A percentile compares a stretch with the other conserved stretches of the same genome.
These are phyloP conservation scores for Lutraria lutraria DNA, from an alignment of 2,888 invertebrate genomes.

Conservation along the genomic window DNA sequence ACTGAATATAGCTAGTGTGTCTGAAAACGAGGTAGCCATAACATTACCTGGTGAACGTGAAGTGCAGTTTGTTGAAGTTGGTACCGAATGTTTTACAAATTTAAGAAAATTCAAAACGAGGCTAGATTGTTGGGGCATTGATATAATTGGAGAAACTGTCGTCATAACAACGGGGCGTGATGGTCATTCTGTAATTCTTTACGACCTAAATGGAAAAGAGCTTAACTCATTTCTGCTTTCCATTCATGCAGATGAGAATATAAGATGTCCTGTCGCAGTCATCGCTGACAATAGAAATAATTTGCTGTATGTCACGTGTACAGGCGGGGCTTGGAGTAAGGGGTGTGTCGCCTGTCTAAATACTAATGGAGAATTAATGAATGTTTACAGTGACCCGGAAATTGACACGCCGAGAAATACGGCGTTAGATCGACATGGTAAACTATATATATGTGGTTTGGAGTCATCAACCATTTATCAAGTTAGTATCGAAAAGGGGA, in stretches of 20 bases:
- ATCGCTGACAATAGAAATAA: constrained; percentile 50
- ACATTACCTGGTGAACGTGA: constrained; percentile 62
- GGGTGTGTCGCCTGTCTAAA: constrained; percentile 64
- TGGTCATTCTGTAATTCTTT: constrained; percentile 62
- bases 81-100: constrained; percentile 26
- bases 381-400: constrained; percentile 59
- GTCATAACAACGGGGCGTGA: constrained; percentile 61
- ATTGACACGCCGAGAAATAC: constrained; percentile 62
- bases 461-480: constrained; percentile 66
- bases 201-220: constrained; percentile 60
- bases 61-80: constrained; percentile 49
- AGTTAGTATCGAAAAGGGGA: constrained; percentile 47
- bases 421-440: constrained; percentile 59
- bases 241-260: constrained; percentile 61
- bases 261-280: constrained; percentile 62
- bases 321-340: constrained; percentile 69
- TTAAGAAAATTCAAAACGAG: constrained; percentile 52
- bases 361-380: constrained; percentile 48
- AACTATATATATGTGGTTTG: constrained; percentile 63
- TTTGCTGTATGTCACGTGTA: constrained; percentile 60
- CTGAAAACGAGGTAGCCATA: constrained; percentile 53
- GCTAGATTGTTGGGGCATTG: constrained; percentile 66
- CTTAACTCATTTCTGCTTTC: constrained; percentile 57
- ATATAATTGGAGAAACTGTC: constrained; percentile 45
- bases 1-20: constrained; percentile 52